Evolutionary conservation across 2,888 invertebrate species (phyloP), one percentile per base, ranked within the genome.

Genomic region (Oscheius sp.): DNA sequence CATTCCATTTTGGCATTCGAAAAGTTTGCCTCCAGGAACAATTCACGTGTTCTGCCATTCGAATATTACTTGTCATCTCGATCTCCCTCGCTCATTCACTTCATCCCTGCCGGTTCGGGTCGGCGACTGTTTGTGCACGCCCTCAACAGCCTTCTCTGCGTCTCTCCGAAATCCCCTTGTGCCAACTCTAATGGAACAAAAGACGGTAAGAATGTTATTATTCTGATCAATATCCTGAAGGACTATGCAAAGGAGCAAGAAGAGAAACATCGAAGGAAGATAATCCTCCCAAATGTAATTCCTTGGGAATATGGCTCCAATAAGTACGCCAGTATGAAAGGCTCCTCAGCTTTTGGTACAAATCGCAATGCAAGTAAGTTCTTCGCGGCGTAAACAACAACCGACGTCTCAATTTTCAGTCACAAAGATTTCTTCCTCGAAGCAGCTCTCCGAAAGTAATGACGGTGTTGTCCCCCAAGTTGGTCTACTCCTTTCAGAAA

Each of bases 221-320:
- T 27, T 27, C n/a, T 4, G 12, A 3, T 20, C 17, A 10, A 25
- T 10, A 4, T 20, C 5, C 8, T 17, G 25, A 42, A 82, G 79
- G 75, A 76, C 2, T 80, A 81, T 50, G 76, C 78, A 12, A 69
- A 74, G 65, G 64, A 65, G n/a, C 76, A 79, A 69, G 79, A 80
- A 53, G 72, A 71, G 20, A 75, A 75, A 25, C 79, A 81, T 58
- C 61, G 71, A 15, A 42, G 80, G 6, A 78, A 79, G 63, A 79
- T 82, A 31, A 65, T 81, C 6, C 61, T 81, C 8, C 82, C 82
- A 2, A 68, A 42, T 52, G 77, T 74, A 4, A 83, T 84, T 55
- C 80, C 82, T 6, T 84, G 84, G 84, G 84, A 84, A 63, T 83
- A 78, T 69, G 84, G 84, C 2, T 74, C 78, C 6, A 84, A 85